Percentiles rank a stretch among this genome's conserved stretches.
phyloP scores from a whole-genome alignment of 2,797 vertebrate genomes.

The Gadopsis bispinosus region DNA sequence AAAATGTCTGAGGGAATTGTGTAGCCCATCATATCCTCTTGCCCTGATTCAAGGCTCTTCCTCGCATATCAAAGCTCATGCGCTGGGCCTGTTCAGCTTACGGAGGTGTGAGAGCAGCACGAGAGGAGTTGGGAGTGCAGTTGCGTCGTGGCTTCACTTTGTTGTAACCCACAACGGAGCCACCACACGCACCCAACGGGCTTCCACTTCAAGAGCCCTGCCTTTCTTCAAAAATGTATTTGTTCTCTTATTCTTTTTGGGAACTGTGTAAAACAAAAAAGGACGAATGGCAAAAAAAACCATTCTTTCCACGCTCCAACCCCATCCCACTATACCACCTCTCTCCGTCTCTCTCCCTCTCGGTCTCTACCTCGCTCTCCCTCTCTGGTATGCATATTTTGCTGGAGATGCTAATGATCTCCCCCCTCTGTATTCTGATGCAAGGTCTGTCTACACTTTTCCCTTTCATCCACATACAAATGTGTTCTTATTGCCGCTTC shows the following conservation, averaged over 20 bases:
- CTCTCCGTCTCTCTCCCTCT: constrained; percentile 53
- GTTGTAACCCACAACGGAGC: constrained; percentile 77
- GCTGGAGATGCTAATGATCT: constrained; percentile 86
- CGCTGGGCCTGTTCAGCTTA: constrained; percentile 67
- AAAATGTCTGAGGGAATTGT: constrained; percentile 56
- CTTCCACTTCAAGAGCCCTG: constrained; percentile 81
- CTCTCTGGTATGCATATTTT: constrained; percentile 75
- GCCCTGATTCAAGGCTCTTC: constrained; percentile 65
- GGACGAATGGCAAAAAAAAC: constrained; percentile 66
- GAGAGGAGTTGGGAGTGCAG: constrained; percentile 57
- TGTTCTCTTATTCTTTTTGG: constrained; percentile 89
- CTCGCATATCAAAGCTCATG: constrained; percentile 78
- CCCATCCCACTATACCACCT: constrained; percentile 46
- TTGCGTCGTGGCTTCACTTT: constrained; percentile 70
- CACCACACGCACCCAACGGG: constrained; percentile 79
- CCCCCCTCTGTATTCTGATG: constrained; percentile 86
- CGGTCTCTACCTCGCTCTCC: constrained; percentile 62
- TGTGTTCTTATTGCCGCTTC: constrained; percentile 89
- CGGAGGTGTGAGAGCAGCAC: constrained; percentile 61
- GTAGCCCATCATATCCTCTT: constrained; percentile 67
- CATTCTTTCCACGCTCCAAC: constrained; percentile 56
- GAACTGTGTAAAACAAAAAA: constrained; percentile 78
- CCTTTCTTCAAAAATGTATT: constrained; percentile 87
- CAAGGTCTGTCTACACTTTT: constrained; percentile 87
- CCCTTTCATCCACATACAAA: constrained; percentile 89